These are phyloP conservation scores for Hydractinia symbiolongicarpus DNA, from an alignment of 30 jellyfish, hydroid and myxozoan species.

Conservation along the genomic window DNA sequence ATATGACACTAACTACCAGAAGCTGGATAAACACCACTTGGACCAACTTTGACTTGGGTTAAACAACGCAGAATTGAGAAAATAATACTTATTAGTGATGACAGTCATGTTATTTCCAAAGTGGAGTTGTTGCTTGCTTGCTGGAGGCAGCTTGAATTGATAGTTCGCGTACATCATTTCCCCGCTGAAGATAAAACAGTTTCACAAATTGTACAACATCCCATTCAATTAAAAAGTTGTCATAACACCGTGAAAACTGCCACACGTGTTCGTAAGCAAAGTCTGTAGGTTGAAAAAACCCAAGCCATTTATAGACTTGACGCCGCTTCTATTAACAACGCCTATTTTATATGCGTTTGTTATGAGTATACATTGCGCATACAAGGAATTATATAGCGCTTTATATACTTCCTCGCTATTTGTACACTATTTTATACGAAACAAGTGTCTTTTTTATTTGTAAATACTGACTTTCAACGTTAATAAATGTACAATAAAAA, in stretches of 20 bases:
- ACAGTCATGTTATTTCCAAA: constrained; percentile 87
- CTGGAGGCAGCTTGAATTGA: constrained; percentile 52
- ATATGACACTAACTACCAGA: no score
- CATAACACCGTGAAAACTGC: constrained; percentile 68
- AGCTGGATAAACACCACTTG: no score
- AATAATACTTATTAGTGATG: constrained; percentile 57
- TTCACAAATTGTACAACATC: constrained; percentile 69
- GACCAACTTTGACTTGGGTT: neutral
- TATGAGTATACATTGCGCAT: no score
- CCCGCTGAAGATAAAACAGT: constrained; percentile 47
- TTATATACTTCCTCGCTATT: no score
- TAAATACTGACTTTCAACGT: no score
- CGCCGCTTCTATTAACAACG: neutral
- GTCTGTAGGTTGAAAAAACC: constrained; percentile 31
- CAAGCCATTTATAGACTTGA: neutral
- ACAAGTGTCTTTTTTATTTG: no score
- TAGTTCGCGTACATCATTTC: constrained; percentile 40
- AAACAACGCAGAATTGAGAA: neutral
- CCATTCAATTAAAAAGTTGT: constrained; percentile 63
- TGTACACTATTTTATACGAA: no score
- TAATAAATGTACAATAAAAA: no score
- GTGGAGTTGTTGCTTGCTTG: constrained; percentile 42
- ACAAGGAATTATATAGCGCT: no score
- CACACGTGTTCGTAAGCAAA: constrained; percentile 52
- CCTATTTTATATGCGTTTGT: neutral